A percentile compares a stretch with the other conserved stretches of the same genome.
Evolutionary conservation across 2,113 vertebrate species (phyloP).

Genomic region (Tricholaema leucomelas): DNA sequence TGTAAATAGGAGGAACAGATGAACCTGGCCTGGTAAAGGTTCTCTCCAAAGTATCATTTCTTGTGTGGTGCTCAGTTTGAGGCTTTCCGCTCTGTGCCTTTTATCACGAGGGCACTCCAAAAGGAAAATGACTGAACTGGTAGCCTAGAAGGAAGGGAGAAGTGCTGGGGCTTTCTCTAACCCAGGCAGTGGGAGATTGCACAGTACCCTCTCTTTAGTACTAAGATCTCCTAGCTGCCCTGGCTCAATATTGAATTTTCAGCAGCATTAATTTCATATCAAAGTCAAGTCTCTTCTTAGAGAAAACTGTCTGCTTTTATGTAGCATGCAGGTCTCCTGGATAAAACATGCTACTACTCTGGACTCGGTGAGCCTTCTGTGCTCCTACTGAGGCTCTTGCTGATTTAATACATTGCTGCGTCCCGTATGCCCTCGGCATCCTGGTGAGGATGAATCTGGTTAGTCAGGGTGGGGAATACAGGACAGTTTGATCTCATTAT

Average conservation of each 20-base stretch:
- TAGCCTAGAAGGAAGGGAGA: neutral
- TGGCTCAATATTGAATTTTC: neutral
- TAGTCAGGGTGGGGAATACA: neutral
- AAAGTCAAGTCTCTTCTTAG: neutral
- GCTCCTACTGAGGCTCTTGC: neutral
- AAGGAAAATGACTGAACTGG: neutral
- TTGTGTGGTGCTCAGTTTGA: neutral
- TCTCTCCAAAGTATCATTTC: neutral
- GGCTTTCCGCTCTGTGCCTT: neutral
- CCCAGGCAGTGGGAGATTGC: neutral
- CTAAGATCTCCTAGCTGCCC: neutral
- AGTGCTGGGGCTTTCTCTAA: neutral
- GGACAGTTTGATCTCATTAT: neutral
- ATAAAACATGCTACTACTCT: rapidly evolving
- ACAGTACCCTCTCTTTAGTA: neutral
- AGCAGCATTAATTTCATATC: neutral
- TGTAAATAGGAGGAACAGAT: neutral
- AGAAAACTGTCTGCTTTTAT: neutral
- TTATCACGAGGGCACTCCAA: neutral
- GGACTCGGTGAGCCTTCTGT: rapidly evolving
- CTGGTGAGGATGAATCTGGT: neutral
- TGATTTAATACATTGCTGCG: neutral
- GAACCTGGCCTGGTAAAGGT: neutral
- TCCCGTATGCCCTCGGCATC: neutral
- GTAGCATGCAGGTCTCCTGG: neutral